Base-by-base conservation (phyloP, 1,140 invertebrate species). In the Penaeus japonicus region DNA sequence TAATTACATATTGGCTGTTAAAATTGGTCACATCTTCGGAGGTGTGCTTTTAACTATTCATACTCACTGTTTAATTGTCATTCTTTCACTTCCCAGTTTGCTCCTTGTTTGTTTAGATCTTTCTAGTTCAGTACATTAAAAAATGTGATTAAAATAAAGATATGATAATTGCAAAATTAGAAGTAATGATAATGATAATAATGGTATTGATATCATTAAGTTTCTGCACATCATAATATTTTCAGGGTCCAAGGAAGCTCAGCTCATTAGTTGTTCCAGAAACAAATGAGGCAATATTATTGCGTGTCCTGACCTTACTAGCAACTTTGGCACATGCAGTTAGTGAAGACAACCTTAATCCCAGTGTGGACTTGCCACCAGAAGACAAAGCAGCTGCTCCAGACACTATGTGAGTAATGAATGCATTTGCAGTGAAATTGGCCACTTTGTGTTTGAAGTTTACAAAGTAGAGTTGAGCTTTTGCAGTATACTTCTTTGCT, bases 321-420 rank as follows among this genome's bases (percentile, higher is more conserved):
- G 93, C 93, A 24, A 94, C 95, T 90, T 90, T 95, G 18, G 91
- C 93, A 15, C 91, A 91, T 62, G 92, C 93, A 22, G 93, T 93
- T 10, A 92, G 92, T 32, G 91, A 92, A 47, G 90, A 92, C 15
- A 91, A 93, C 55, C 91, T 94, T 20, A 93, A 93, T 82, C 93
- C 93, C 35, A 92, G 92, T 32, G 90, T 92, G 39, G 93, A 93
- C 89, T 92, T 95, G 17, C 94, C 94, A 32, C 90, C 93, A 3
- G 93, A 93, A 89, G 93, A 94, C 82, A 95, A 94, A 90, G 94
- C 94, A n/a, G 92, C 94, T 5, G 94, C 94, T 20, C 94, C 94
- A 4, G 94, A 95, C 87, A 95, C 94, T 35, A 93, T 94, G 93
- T 93, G 91, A 92, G 92, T 89, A 20, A 47, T 47, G 10, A 1